Conservation (phyloP, 2,888 invertebrate species). For the Brachyptera risi region DNA sequence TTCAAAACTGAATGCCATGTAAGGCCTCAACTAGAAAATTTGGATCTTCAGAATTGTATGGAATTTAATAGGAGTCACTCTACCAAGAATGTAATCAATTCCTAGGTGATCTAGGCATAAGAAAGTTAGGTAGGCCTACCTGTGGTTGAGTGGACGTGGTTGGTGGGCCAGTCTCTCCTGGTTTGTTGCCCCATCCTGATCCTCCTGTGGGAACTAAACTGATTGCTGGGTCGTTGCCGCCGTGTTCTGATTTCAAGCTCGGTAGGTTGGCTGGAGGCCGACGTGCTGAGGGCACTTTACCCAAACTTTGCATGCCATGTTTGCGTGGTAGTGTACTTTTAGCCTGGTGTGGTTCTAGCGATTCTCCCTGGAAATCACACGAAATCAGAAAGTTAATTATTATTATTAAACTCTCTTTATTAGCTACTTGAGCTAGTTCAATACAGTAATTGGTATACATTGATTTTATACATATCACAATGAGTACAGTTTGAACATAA, state of each 20-base stretch:
- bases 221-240: slow-evolving; percentile 71
- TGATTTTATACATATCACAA: no score
- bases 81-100: no score
- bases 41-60: no score
- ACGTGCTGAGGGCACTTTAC: slow-evolving; percentile 97
- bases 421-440: no score
- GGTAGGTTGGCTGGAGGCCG: slow-evolving; percentile 98
- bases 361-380: slow-evolving; percentile 77
- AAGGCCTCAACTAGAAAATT: no score
- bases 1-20: no score
- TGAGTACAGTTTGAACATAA: no score
- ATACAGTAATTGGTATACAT: no score
- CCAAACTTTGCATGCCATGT: slow-evolving; percentile 99
- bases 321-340: slow-evolving; percentile 90
- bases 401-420: no score
- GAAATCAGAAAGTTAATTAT: no score
- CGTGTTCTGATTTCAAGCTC: slow-evolving; percentile 95
- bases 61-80: no score
- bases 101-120: slow-evolving; percentile 11
- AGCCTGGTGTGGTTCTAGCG: slow-evolving; percentile 81
- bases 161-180: slow-evolving; percentile 45
- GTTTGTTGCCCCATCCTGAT: slow-evolving; percentile 71
- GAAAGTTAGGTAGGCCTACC: background rate
- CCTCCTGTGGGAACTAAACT: slow-evolving; percentile 75
- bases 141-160: slow-evolving; percentile 19